phyloP scores from a whole-genome alignment of 2,888 invertebrate genomes.

The Dexiosoma caninum region DNA sequence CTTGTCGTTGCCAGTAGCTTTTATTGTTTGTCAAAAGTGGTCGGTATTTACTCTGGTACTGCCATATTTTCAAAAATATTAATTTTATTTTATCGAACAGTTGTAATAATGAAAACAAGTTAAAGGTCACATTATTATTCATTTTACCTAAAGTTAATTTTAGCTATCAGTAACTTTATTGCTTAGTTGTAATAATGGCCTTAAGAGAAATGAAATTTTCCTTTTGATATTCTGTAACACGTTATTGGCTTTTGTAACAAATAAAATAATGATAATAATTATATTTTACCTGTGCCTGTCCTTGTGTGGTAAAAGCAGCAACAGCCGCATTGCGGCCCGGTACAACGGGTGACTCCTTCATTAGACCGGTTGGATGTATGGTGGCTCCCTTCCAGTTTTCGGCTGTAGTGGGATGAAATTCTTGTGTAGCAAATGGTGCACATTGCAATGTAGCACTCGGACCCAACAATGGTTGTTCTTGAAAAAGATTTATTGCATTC shows the following conservation, averaged over 20 bases:
- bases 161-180: too few species aligned
- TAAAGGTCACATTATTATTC: too few species aligned
- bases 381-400: slow-evolving; percentile 78
- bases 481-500: slow-evolving; percentile 76
- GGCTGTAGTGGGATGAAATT: slow-evolving; percentile 77
- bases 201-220: too few species aligned
- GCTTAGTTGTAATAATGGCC: too few species aligned
- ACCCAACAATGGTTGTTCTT: slow-evolving; percentile 78
- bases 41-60: too few species aligned
- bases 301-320: slow-evolving; percentile 76
- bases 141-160: too few species aligned
- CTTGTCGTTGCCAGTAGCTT: too few species aligned
- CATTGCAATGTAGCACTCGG: slow-evolving; percentile 75
- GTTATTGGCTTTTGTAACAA: too few species aligned
- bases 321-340: slow-evolving; percentile 77
- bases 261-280: too few species aligned
- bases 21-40: too few species aligned
- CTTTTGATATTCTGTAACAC: too few species aligned
- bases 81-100: neutral
- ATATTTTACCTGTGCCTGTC: slow-evolving; percentile 76
- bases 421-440: slow-evolving; percentile 76
- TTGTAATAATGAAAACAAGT: neutral
- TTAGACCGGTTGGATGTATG: slow-evolving; percentile 79
- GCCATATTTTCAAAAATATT: too few species aligned
- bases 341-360: slow-evolving; percentile 81